Evolutionary conservation across 2,797 vertebrate species (phyloP).

Genomic region (Prionace glauca): DNA sequence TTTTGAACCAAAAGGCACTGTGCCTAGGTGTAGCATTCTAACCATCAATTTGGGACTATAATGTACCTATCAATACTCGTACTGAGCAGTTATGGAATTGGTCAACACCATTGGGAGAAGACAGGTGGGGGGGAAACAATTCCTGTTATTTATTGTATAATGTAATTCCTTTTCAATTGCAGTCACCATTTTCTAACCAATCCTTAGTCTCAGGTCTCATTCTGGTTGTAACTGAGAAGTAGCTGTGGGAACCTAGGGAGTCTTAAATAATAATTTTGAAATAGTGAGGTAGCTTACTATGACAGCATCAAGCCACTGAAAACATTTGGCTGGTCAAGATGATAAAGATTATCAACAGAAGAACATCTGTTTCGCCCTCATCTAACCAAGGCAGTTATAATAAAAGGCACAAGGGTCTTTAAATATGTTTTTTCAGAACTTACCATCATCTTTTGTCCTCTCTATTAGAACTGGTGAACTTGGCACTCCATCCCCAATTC

Average conservation of each 20-base stretch:
- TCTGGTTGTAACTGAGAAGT: no score
- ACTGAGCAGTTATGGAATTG: no score
- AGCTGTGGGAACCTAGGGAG: not conserved
- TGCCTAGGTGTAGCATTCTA: not conserved
- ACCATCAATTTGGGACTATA: not conserved
- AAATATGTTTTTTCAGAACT: conserved; percentile 34
- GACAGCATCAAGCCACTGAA: not conserved
- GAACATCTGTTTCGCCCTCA: not conserved
- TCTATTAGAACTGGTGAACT: conserved; percentile 64
- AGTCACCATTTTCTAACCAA: no score
- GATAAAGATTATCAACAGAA: not conserved
- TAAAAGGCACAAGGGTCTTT: not conserved
- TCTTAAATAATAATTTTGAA: not conserved
- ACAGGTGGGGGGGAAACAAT: no score
- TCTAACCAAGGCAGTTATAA: not conserved
- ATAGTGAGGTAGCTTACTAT: not conserved
- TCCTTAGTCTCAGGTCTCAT: no score
- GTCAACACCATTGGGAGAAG: no score
- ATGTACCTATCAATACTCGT: not conserved
- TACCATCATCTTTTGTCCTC: conserved; percentile 85
- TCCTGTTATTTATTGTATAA: no score
- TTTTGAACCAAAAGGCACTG: not conserved
- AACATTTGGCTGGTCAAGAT: not conserved
- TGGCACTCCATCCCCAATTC: conserved; percentile 74
- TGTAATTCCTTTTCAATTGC: no score